phyloP scores from a whole-genome alignment of 2,113 vertebrate genomes.

The Manacus vitellinus region DNA sequence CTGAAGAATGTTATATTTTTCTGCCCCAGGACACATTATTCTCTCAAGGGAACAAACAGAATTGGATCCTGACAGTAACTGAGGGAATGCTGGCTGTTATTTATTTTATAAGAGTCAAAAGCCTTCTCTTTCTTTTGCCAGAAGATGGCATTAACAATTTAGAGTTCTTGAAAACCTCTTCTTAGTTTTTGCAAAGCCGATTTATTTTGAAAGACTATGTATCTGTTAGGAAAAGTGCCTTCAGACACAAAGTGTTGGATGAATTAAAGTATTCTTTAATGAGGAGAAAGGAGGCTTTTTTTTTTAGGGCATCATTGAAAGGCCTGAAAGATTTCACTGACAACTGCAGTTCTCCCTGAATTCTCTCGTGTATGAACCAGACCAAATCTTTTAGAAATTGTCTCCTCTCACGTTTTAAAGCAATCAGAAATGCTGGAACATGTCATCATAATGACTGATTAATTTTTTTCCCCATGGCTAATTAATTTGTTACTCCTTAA shows the following conservation, averaged over 20 bases:
- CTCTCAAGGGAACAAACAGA: background rate
- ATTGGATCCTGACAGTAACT: background rate
- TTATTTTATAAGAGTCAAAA: background rate
- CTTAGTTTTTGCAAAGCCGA: background rate
- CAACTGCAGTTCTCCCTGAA: background rate
- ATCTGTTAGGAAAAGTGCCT: background rate
- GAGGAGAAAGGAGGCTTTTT: background rate
- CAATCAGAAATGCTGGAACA: background rate
- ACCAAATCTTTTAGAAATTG: background rate
- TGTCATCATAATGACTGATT: fast-evolving
- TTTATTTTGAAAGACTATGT: background rate
- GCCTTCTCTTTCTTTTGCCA: background rate
- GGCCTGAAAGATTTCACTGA: background rate
- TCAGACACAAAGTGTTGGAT: background rate
- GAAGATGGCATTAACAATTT: slow-evolving; percentile 49
- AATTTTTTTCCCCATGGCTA: background rate
- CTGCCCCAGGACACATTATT: background rate
- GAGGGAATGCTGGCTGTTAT: background rate
- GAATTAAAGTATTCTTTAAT: background rate
- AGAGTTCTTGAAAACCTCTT: background rate
- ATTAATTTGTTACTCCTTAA: background rate
- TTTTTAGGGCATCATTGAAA: background rate
- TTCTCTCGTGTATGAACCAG: background rate
- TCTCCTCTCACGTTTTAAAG: background rate
- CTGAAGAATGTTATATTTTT: background rate